Evolutionary conservation across 2,113 vertebrate species (phyloP), one percentile per base, ranked within the genome.

Genomic region (Salminus brasiliensis): DNA sequence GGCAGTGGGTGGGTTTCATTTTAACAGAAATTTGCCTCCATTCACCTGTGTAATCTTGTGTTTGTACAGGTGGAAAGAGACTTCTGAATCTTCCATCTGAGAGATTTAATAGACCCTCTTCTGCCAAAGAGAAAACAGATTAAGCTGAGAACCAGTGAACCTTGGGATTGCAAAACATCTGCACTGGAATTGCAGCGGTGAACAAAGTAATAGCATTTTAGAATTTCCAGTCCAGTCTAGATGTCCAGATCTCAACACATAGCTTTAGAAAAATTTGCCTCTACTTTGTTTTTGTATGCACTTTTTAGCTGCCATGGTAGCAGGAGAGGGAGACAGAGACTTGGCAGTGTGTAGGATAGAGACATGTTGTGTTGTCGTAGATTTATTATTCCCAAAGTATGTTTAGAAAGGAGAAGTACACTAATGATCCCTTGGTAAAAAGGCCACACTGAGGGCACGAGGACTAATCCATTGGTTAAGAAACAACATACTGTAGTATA

Each of bases 301-400:
- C 32, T 39, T 25, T 67, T 4, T 3, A 39, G 72, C 75, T 85
- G 68, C 76, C 62, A 82, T 82, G 27, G 55, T 23, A 29, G 57
- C 47, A 73, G 69, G 49, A 12, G 49, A 83, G 43, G 75, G n/a
- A 57, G 65, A 80, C 82, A 76, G 41, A 8, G 2, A 21, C 15
- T 6, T 60, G 74, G 73, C 80, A 84, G 63, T 76, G 74, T 45
- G 41, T 39, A 68, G n/a, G 39, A 69, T n/a, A 36, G 52, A 7
- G 18, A 6, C 47, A 29, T 76, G 5, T 21, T 59, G 62, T 27
- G 41, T n/a, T 12, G 52, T 39, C 39, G 77, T 21, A 84, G 65
- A 55, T 67, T 81, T 80, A 60, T 53, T 65, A 32, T 60, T 76
- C 70, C 59, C 59, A 30, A 66, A 66, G 18, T 34, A 39, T 66